These are phyloP conservation scores for Drosophila persimilis DNA, from an alignment of 1,140 invertebrate genomes.

Conservation along the genomic window DNA sequence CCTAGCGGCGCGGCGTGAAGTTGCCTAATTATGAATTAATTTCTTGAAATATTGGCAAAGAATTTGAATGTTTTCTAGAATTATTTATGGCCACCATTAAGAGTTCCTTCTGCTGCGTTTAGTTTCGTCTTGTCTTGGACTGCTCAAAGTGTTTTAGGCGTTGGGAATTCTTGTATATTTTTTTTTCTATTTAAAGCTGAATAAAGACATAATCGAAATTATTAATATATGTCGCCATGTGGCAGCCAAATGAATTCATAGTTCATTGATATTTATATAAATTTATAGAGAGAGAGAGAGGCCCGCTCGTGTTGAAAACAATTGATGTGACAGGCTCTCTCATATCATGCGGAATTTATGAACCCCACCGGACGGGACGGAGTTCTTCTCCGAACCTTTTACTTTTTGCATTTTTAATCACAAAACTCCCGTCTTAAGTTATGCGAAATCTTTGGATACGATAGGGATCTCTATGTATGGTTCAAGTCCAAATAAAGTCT, in stretches of 20 bases:
- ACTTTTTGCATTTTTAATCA: constrained; percentile 72
- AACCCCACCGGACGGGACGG: constrained; percentile 10
- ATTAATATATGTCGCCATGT: constrained; percentile 52
- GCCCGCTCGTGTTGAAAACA: constrained; percentile 36
- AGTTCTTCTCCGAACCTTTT: constrained; percentile 22
- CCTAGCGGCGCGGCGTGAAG: constrained; percentile 26
- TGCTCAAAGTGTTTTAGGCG: constrained; percentile 47
- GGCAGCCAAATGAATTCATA: constrained; percentile 51
- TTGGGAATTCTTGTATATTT: constrained; percentile 3
- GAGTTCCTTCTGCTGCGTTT: constrained; percentile 45
- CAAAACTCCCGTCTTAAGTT: constrained; percentile 48
- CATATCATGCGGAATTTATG: constrained; percentile 66
- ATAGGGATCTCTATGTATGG: constrained; percentile 21
- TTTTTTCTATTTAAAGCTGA: constrained; percentile 24
- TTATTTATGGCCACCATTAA: constrained; percentile 57
- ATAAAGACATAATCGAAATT: constrained; percentile 68
- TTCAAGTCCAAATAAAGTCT: constrained; percentile 61
- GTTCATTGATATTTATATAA: constrained; percentile 69
- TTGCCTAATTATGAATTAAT: constrained; percentile 73
- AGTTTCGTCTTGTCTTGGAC: constrained; percentile 41
- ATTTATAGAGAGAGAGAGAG: constrained; percentile 17
- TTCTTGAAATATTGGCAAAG: constrained; percentile 60
- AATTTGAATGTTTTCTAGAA: constrained; percentile 52
- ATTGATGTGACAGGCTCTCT: constrained; percentile 42
- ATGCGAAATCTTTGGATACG: constrained; percentile 51